Base-by-base conservation (phyloP, 2,113 vertebrate species). In the Seriola rivoliana region DNA sequence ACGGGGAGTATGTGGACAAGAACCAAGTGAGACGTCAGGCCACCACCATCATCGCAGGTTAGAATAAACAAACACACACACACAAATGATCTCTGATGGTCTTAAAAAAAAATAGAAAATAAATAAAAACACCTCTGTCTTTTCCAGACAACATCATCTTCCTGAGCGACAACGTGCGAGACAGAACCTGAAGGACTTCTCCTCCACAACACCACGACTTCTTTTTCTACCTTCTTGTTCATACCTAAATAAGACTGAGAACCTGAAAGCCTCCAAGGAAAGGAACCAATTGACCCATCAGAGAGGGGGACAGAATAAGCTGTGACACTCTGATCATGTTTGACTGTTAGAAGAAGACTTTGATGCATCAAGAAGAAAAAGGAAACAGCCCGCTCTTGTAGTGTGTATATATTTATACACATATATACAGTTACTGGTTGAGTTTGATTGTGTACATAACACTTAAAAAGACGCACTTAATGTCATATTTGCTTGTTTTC, bases 11-110 rank as follows among this genome's bases (percentile, higher is more conserved):
- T 3, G 94, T 95, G 6, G 98, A 99, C 89, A 99, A 98, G 88
- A 99, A 98, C 91, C 98, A 97, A 0, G 96, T 99, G 69, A 95
- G 96, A 72, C 93, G 98, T 4, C 98, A 99, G 85, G 98, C 97
- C 62, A 99, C 98, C 54, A 99, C 97, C 48, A 96, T 99, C 89
- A 97, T 99, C 55, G 98, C 97, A 95, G 98, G 98, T 99, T 88
- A 65, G 82, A 34, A 40, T 38, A 36, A 58, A 65, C 19, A 48
- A 1, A 10, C 8, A 1, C 11, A n/a, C 17, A n/a, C 12, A 42
- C 21, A 40, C 54, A 44, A 0, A 42, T 29, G 0, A 29, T 19
- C 1, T 17, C 17, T 9, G 23, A 23, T 23, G 23, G 34, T 32
- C 42, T 50, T 17, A 58, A 5, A 21, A 12, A 44, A 12, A 38